Evolutionary conservation across 2,888 invertebrate genomes (phyloP), one percentile per base, ranked within the genome.

Genomic region (Smittia sp.): DNA sequence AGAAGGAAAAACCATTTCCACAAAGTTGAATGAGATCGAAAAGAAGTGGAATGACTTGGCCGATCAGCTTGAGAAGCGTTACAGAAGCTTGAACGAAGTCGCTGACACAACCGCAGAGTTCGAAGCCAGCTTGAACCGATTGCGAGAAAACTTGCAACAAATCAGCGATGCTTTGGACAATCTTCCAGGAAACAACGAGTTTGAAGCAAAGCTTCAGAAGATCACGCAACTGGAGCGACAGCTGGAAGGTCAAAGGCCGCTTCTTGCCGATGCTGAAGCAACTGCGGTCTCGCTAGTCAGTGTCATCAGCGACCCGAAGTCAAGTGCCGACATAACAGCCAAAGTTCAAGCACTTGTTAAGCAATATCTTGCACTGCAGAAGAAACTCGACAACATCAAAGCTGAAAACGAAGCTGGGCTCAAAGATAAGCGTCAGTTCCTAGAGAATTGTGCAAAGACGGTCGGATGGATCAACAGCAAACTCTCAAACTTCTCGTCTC

Each of bases 71-170:
- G 94, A 94, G 78, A 92, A 94, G 77, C 88, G 96, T n/a, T 94
- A 94, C 0, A 90, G 90, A 52, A 92, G 91, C 75, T 84, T 96
- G 2, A 94, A 95, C 74, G 94, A 94, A 1, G 95, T 96, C 0
- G 94, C 93, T 1, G 96, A 95, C 78, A 93, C 96, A 7, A 93
- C 95, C 67, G 89, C 93, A 74, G 95, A 96, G 82, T 96, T 97
- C 81, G 95, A 96, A 82, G 93, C 94, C 0, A 92, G 92, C 1
- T 85, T 96, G 3, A 88, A 91, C 74, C 86, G 94, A 1, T 84
- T 98, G 6, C 86, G 91, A 15, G 93, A 93, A 80, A 94, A 95
- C n/a, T 81, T 97, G 67, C 92, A 93, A 79, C 89, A 88, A 75
- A 93, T 96, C 77, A 90, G 90, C 38, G 96, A 96, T 78, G 91